These are phyloP conservation scores for Camponotus fellah DNA, from an alignment of 2,888 invertebrate species.

Conservation along the genomic window DNA sequence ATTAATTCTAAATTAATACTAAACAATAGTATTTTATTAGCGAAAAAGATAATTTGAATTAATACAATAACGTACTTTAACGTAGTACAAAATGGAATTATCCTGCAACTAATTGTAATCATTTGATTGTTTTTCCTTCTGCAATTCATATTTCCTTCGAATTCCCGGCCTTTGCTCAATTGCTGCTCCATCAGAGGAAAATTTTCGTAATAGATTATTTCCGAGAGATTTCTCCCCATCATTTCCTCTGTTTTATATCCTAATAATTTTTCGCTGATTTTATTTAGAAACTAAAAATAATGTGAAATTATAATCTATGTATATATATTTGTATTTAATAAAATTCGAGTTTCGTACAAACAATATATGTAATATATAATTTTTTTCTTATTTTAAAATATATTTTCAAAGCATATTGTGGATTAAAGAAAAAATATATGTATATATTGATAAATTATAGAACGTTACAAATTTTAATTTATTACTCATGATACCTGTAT, in stretches of 20 bases:
- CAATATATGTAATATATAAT: background rate
- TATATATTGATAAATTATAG: slow-evolving; percentile 12
- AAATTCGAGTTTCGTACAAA: background rate
- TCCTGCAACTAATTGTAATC: slow-evolving; percentile 92
- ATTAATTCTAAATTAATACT: background rate
- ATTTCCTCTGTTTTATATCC: slow-evolving; percentile 91
- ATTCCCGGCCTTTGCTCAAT: slow-evolving; percentile 90
- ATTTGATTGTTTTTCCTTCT: slow-evolving; percentile 93
- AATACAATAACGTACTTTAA: slow-evolving; percentile 57
- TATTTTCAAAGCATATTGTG: background rate
- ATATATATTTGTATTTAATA: background rate
- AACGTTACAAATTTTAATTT: slow-evolving; percentile 33
- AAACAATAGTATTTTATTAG: background rate
- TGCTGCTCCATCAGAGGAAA: slow-evolving; percentile 88
- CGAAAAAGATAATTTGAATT: background rate
- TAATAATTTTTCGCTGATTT: slow-evolving; percentile 93
- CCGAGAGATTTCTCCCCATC: slow-evolving; percentile 88
- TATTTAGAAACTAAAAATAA: slow-evolving; percentile 92
- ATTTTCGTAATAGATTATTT: slow-evolving; percentile 87
- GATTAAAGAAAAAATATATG: background rate
- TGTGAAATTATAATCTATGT: slow-evolving; percentile 20
- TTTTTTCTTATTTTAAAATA: background rate
- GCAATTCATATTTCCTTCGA: slow-evolving; percentile 92
- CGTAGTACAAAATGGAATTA: slow-evolving; percentile 90
- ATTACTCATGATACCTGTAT: slow-evolving; percentile 87